Evolutionary conservation across 2,797 vertebrate species (phyloP).

Genomic region (Acanthurus tractus): DNA sequence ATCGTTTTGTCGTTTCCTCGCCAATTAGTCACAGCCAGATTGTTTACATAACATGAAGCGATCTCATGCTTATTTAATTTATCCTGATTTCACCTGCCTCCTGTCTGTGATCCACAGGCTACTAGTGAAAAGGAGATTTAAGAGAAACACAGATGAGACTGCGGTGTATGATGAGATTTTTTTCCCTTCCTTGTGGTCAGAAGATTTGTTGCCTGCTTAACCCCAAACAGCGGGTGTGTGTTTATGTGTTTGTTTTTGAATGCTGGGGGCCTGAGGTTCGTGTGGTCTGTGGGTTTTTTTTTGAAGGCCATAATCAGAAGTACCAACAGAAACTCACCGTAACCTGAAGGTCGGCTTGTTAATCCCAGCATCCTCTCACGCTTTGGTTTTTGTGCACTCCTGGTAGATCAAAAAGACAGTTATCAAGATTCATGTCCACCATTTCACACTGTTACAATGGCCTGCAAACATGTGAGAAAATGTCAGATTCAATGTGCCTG

Average conservation of each 20-base stretch:
- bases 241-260: constrained; percentile 69
- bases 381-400: constrained; percentile 21
- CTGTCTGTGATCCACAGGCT: constrained; percentile 22
- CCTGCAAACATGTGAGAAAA: constrained; percentile 58
- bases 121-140: constrained; percentile 13
- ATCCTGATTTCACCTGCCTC: constrained; percentile 50
- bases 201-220: constrained; percentile 52
- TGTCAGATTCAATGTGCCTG: constrained; percentile 51
- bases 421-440: constrained; percentile 39
- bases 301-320: constrained; percentile 46
- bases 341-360: constrained; percentile 44
- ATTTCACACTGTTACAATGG: constrained; percentile 57
- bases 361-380: constrained; percentile 19
- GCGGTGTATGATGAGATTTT: constrained; percentile 17
- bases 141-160: constrained; percentile 20
- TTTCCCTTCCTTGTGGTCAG: constrained; percentile 28
- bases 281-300: constrained; percentile 57
- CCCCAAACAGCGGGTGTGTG: constrained; percentile 56
- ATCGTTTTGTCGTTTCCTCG: constrained; percentile 66
- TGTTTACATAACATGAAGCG: constrained; percentile 68
- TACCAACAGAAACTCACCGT: constrained; percentile 11
- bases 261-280: constrained; percentile 33
- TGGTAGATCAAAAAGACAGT: constrained; percentile 45
- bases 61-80: constrained; percentile 57
- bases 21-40: constrained; percentile 78